Percentiles rank a stretch among this genome's conserved stretches.
phyloP scores from a whole-genome alignment of 2,888 invertebrate species.

The Caenorhabditis panamensis region DNA sequence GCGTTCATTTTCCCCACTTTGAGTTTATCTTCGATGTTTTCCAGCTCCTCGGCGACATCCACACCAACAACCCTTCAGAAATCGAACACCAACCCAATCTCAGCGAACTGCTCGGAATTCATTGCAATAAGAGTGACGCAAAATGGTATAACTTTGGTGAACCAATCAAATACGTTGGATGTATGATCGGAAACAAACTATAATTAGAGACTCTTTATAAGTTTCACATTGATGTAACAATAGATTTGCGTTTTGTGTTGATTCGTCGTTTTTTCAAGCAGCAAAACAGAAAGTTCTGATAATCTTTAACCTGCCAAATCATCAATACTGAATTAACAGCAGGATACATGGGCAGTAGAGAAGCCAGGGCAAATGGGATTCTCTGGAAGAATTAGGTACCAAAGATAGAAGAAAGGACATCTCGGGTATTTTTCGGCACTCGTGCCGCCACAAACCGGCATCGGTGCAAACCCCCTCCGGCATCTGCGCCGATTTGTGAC shows the following conservation, averaged over 20 bases:
- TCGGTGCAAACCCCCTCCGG: too few species aligned
- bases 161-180: neutral
- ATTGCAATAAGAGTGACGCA: neutral
- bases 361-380: constrained; percentile 28
- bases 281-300: constrained; percentile 21
- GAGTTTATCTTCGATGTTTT: neutral
- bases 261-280: constrained; percentile 3
- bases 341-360: constrained; percentile 40
- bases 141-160: neutral
- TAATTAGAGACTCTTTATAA: neutral
- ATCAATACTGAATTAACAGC: constrained; percentile 30
- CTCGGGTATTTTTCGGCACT: too few species aligned
- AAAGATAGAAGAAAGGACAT: too few species aligned
- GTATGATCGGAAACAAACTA: too few species aligned
- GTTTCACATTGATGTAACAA: constrained; percentile 8
- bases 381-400: constrained; percentile 10
- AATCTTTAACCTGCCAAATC: constrained; percentile 41
- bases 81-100: neutral
- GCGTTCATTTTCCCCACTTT: neutral
- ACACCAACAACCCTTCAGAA: neutral
- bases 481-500: too few species aligned
- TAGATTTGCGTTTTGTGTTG: constrained; percentile 7
- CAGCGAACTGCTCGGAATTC: neutral
- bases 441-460: too few species aligned
- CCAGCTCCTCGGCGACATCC: neutral